Conservation (phyloP, 2,888 invertebrate genomes). For the Norana najaformis region DNA sequence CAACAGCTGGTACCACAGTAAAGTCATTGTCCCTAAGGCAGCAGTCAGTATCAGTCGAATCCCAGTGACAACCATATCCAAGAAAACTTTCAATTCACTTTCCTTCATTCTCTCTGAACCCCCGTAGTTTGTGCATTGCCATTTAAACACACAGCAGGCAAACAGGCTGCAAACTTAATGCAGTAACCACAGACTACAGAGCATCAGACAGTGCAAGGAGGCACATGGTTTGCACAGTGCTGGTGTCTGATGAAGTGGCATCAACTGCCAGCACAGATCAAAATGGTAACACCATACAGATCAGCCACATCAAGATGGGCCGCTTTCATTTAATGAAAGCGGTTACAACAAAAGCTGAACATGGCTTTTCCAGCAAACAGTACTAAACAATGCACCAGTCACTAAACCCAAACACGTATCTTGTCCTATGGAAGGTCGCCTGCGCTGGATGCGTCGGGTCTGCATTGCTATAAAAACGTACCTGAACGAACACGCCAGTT, state of each 20-base stretch:
- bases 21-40: not conserved
- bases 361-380: not conserved
- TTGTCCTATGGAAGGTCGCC: not conserved
- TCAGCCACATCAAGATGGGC: not conserved
- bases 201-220: not conserved
- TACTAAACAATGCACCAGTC: not conserved
- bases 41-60: not conserved
- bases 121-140: not conserved
- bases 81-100: not conserved
- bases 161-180: not conserved
- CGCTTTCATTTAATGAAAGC: not conserved
- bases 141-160: not conserved
- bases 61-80: not conserved
- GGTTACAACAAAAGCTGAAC: not conserved
- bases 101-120: not conserved
- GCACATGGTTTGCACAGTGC: not conserved
- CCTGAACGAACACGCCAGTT: constrained; percentile 26
- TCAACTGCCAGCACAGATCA: not conserved
- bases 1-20: not conserved
- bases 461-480: constrained; percentile 14
- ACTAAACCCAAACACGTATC: not conserved
- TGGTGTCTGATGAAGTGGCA: not conserved
- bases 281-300: not conserved
- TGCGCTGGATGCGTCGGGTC: not conserved
- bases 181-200: not conserved